Conservation (phyloP, 2,888 invertebrate species). For the Lathronympha strigana region DNA sequence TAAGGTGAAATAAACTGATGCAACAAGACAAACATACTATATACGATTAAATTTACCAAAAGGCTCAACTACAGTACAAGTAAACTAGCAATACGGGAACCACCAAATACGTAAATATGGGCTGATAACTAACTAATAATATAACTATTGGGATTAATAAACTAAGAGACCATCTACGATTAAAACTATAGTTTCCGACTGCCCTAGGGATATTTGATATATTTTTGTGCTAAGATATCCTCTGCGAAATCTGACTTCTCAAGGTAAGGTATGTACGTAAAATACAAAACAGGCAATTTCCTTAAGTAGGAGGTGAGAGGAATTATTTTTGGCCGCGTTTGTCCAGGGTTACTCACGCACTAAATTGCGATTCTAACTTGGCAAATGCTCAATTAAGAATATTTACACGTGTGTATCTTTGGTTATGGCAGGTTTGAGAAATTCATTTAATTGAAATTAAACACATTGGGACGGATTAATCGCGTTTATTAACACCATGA, state of each 20-base stretch:
- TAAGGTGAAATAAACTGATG: conserved; percentile 3
- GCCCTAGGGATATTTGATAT: not conserved
- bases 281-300: conserved; percentile 11
- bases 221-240: conserved; percentile 7
- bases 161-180: too few species aligned
- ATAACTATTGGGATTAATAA: too few species aligned
- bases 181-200: too few species aligned
- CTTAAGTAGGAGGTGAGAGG: conserved; percentile 19
- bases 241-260: not conserved
- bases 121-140: too few species aligned
- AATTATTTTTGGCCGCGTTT: conserved; percentile 22
- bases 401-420: conserved; percentile 9
- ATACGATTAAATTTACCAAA: not conserved
- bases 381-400: conserved; percentile 34
- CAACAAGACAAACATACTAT: not conserved
- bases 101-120: not conserved
- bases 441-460: not conserved
- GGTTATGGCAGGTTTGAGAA: not conserved
- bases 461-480: too few species aligned
- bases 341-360: conserved; percentile 31
- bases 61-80: not conserved
- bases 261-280: not conserved
- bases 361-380: conserved; percentile 26
- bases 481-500: too few species aligned
- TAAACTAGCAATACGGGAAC: not conserved